phyloP scores from a whole-genome alignment of 2,113 vertebrate species.

The Spilogale gracilis region DNA sequence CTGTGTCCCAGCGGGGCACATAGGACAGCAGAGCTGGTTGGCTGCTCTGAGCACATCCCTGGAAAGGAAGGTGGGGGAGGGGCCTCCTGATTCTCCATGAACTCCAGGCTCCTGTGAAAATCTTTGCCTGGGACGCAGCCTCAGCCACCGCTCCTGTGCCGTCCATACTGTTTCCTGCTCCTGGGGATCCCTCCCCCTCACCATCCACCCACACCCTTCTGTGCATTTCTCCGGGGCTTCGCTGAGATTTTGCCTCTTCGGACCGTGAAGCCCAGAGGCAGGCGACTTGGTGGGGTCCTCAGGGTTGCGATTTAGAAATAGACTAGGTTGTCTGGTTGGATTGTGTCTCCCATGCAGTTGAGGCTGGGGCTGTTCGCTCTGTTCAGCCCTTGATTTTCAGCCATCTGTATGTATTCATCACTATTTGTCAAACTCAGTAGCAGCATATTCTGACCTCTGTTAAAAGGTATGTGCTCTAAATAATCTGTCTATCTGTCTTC shows the following conservation, averaged over 20 bases:
- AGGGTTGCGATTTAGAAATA: neutral
- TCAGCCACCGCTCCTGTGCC: neutral
- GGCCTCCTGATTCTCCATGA: neutral
- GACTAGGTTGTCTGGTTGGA: neutral
- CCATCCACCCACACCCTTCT: rapidly evolving
- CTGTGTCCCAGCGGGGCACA: too few species aligned
- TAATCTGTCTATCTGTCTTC: neutral
- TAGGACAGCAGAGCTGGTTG: neutral
- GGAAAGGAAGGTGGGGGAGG: neutral
- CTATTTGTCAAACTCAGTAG: conserved; percentile 11
- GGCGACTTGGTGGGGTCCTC: neutral
- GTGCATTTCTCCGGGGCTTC: neutral
- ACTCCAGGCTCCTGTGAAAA: neutral
- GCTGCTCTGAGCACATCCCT: neutral
- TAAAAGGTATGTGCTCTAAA: neutral
- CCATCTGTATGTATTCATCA: neutral
- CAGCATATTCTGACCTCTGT: neutral
- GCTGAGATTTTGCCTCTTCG: neutral
- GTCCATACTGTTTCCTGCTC: neutral
- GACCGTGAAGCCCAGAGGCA: neutral
- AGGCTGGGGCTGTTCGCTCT: neutral
- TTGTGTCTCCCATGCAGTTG: neutral
- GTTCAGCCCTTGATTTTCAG: neutral
- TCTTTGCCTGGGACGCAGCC: rapidly evolving
- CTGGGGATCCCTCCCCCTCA: neutral